phyloP scores from a whole-genome alignment of 2,888 invertebrate genomes.

The Gymnoscelis rufifasciata region DNA sequence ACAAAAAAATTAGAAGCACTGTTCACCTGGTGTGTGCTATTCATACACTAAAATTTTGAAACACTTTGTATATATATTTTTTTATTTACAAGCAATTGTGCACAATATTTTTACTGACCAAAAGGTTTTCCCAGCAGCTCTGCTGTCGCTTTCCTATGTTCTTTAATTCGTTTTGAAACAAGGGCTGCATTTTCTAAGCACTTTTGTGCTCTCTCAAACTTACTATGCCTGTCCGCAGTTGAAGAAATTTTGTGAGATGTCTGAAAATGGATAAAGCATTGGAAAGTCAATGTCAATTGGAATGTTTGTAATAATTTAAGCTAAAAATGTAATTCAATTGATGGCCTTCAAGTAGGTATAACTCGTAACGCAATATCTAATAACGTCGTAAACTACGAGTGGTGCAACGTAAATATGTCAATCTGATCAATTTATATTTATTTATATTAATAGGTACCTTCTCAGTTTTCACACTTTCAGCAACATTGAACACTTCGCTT shows the following conservation, averaged over 20 bases:
- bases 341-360: constrained; percentile 27
- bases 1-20: no score
- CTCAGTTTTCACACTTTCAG: constrained; percentile 57
- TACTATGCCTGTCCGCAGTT: constrained; percentile 67
- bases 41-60: no score
- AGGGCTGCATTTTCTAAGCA: constrained; percentile 74
- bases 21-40: no score
- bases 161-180: constrained; percentile 71
- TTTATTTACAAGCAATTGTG: no score
- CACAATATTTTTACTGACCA: constrained; percentile 40
- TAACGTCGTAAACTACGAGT: not conserved
- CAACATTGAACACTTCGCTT: constrained; percentile 55
- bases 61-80: no score
- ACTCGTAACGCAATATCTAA: constrained; percentile 4
- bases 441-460: constrained; percentile 44
- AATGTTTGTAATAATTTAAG: not conserved
- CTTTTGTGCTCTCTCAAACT: constrained; percentile 70
- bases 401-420: not conserved
- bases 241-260: constrained; percentile 47
- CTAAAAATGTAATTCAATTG: constrained; percentile 15
- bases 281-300: not conserved
- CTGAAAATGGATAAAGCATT: constrained; percentile 26
- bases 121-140: constrained; percentile 67
- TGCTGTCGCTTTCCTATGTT: constrained; percentile 72
- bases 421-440: not conserved